These are phyloP conservation scores for Polypterus bichir DNA, from an alignment of 2,113 vertebrate species.

Conservation along the genomic window DNA sequence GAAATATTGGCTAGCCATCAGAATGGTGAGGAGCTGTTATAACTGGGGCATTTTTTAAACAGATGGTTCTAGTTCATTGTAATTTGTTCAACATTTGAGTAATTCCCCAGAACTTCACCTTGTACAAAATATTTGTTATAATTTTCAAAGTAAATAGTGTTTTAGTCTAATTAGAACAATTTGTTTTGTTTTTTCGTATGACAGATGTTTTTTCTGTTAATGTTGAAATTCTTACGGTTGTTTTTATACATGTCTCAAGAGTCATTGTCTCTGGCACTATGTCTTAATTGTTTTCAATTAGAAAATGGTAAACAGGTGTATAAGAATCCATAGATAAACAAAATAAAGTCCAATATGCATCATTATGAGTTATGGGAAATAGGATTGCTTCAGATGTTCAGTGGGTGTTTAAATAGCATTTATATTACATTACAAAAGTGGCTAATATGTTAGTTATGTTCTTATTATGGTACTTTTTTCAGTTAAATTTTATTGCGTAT, in stretches of 20 bases:
- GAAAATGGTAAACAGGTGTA: constrained; percentile 47
- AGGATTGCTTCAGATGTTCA: constrained; percentile 14
- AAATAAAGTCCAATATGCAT: constrained; percentile 25
- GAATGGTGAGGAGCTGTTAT: constrained; percentile 22
- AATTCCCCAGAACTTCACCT: constrained; percentile 46
- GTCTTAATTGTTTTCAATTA: constrained; percentile 46
- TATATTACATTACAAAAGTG: neutral
- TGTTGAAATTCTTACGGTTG: constrained; percentile 31
- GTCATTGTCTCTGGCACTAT: constrained; percentile 25
- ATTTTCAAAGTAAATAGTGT: constrained; percentile 31
- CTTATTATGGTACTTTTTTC: too few relatives aligned
- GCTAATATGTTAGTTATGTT: too few relatives aligned
- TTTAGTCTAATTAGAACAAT: constrained; percentile 35
- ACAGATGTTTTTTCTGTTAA: constrained; percentile 37
- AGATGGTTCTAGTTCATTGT: constrained; percentile 61
- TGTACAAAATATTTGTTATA: constrained; percentile 47
- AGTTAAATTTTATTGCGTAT: too few relatives aligned
- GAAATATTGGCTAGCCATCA: constrained; percentile 23
- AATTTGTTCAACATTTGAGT: constrained; percentile 60
- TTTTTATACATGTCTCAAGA: constrained; percentile 28
- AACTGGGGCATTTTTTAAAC: constrained; percentile 29
- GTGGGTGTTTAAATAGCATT: constrained; percentile 18
- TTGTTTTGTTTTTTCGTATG: constrained; percentile 33
- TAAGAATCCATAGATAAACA: constrained; percentile 34
- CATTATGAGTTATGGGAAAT: constrained; percentile 27